Evolutionary conservation across 2,113 vertebrate genomes (phyloP), one percentile per base, ranked within the genome.

Genomic region (Sitta europaea): DNA sequence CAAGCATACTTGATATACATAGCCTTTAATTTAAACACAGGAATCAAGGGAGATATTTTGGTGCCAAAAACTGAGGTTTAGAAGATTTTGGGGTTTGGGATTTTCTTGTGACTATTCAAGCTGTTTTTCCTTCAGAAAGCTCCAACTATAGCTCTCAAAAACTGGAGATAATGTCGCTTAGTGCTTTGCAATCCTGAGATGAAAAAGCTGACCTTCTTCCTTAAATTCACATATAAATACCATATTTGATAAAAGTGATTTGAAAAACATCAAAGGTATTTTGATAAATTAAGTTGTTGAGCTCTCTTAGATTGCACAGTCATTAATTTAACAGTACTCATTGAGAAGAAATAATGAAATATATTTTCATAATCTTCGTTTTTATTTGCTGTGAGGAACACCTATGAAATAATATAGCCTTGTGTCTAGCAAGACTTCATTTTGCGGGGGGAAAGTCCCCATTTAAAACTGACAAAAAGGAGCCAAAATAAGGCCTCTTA

Each of bases 141-240:
- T 54, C 27, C 24, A 45, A 16, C 11, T 65, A 50, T 22, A 71
- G 42, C 28, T 33, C 36, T 68, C 27, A n/a, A 35, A 57, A 84
- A 38, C 15, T 50, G 11, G 16, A 18, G 11, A 54, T 54, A 74
- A 48, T 0, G 0, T 29, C n/a, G 58, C 14, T 54, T 38, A 62
- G 38, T 62, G 12, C 68, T 59, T 42, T 95, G 35, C 63, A 86
- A 71, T 61, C 33, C 33, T 13, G 27, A 81, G 16, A 9, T 91
- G 58, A 87, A 80, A 78, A 77, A 66, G 15, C 6, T 43, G 14
- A 33, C 59, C 11, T 72, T 13, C 35, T 85, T 81, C 31, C 45
- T 75, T 35, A 92, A 72, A 10, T 73, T 54, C 16, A 54, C 25
- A 42, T 54, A 66, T 33, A 54, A 63, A 74, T 45, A 70, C 36